A percentile compares a stretch with the other conserved stretches of the same genome.
These are phyloP conservation scores for Phaonia tiefii DNA, from an alignment of 2,888 invertebrate species.

Conservation along the genomic window DNA sequence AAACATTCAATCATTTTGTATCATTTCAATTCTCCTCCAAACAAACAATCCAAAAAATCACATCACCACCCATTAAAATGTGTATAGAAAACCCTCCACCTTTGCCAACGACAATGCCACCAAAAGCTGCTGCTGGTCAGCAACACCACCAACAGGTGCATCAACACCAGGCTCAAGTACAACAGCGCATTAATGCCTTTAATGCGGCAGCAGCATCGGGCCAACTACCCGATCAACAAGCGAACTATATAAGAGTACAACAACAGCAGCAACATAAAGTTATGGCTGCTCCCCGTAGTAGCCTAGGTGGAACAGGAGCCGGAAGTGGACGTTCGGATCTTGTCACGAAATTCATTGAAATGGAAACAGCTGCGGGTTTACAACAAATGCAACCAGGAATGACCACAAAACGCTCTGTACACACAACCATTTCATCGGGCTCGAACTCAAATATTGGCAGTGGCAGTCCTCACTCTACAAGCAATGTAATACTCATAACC, in stretches of 20 bases:
- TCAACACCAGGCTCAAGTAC: conserved; percentile 72
- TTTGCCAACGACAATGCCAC: conserved; percentile 80
- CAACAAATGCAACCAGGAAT: conserved; percentile 44
- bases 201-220: conserved; percentile 73
- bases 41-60: conserved; percentile 52
- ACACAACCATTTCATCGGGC: conserved; percentile 64
- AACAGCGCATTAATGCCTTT: conserved; percentile 77
- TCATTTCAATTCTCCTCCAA: conserved; percentile 50
- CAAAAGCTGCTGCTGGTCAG: conserved; percentile 64
- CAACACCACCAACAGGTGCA: conserved; percentile 64
- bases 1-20: conserved; percentile 56
- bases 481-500: conserved; percentile 68
- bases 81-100: conserved; percentile 79
- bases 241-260: conserved; percentile 65
- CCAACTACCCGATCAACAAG: conserved; percentile 62
- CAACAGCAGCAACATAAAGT: conserved; percentile 66
- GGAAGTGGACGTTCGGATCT: conserved; percentile 69
- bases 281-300: conserved; percentile 68
- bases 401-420: conserved; percentile 64
- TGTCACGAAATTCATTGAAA: conserved; percentile 76
- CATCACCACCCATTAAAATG: conserved; percentile 43
- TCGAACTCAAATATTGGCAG: conserved; percentile 71
- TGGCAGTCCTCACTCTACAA: conserved; percentile 66
- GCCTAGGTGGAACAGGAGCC: conserved; percentile 59
- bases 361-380: conserved; percentile 69